Conservation (phyloP, 2,797 vertebrate genomes). For the Crax fasciolata region DNA sequence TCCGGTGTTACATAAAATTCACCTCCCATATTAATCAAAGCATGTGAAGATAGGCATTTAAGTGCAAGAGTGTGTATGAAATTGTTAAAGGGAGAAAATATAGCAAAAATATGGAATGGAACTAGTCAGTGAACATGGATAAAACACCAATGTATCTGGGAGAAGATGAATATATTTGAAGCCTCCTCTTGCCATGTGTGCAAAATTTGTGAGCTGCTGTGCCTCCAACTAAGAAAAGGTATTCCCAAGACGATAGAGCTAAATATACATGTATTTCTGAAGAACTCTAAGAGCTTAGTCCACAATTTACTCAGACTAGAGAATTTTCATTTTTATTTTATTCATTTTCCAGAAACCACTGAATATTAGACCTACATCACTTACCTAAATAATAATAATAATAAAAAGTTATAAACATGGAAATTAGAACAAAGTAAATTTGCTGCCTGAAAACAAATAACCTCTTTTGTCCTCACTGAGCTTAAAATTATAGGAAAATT, state of each 20-base stretch:
- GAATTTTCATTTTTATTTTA: neutral
- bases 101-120: constrained; percentile 44
- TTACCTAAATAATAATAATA: neutral
- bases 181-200: neutral
- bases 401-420: neutral
- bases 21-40: constrained; percentile 63
- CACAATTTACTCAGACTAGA: neutral
- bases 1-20: constrained; percentile 40
- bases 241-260: neutral
- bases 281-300: neutral
- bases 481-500: neutral
- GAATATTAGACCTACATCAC: neutral
- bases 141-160: neutral
- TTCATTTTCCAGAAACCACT: neutral
- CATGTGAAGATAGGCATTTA: constrained; percentile 23
- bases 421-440: neutral
- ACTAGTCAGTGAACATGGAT: neutral
- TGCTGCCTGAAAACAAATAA: neutral
- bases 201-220: neutral
- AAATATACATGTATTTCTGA: neutral
- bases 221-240: neutral
- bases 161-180: neutral
- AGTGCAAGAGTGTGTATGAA: constrained; percentile 12
- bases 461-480: neutral
- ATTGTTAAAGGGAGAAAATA: constrained; percentile 25